Conservation (phyloP, 30 jellyfish, hydroid and myxozoan species). For the Sanderia malayensis region DNA sequence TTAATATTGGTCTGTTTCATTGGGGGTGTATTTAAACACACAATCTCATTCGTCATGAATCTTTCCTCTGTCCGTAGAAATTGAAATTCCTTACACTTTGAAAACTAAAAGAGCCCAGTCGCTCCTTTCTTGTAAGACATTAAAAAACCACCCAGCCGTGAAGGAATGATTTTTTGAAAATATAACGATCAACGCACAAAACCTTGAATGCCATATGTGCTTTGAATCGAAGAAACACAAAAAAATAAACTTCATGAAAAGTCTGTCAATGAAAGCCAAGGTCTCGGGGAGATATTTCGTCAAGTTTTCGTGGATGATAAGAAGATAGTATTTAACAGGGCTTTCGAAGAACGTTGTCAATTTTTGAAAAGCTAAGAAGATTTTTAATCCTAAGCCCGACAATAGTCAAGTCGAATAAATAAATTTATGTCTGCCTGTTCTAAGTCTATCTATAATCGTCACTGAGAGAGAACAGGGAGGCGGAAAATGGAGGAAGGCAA, state of each 20-base stretch:
- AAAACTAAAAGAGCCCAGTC: background rate
- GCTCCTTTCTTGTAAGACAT: background rate
- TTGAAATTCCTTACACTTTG: no score
- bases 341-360: background rate
- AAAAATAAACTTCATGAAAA: background rate
- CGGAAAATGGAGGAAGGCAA: conserved; percentile 58
- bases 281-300: background rate
- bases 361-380: background rate
- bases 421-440: no score
- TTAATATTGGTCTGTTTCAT: no score
- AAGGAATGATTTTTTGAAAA: no score
- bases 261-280: background rate
- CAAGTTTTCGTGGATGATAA: background rate
- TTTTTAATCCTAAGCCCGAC: conserved; percentile 49
- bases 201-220: conserved; percentile 67
- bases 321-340: background rate
- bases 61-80: background rate
- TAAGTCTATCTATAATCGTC: no score
- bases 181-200: background rate
- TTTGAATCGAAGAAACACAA: conserved; percentile 14
- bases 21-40: no score
- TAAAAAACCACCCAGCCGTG: background rate
- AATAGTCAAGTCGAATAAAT: conserved; percentile 6
- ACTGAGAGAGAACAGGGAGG: conserved; percentile 13
- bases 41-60: background rate